A percentile compares a stretch with the other conserved stretches of the same genome.
Evolutionary conservation across 1,140 invertebrate species (phyloP).

Genomic region (Nasonia longicornis): DNA sequence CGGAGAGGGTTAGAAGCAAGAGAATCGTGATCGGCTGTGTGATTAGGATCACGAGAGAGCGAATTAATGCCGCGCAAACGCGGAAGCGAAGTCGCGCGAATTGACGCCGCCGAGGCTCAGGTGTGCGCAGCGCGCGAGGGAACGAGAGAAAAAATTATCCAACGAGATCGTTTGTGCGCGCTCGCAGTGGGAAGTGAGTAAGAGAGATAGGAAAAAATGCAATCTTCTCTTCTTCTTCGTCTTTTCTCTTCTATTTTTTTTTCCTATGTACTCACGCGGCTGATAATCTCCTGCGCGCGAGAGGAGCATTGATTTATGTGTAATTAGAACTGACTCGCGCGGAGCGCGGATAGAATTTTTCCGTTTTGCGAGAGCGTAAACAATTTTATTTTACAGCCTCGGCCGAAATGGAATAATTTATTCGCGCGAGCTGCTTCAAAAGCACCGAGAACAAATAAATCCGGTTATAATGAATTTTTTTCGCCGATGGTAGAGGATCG

Average conservation of each 20-base stretch:
- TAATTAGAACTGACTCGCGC: constrained; percentile 34
- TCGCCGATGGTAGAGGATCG: too few species aligned
- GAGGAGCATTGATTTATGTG: constrained; percentile 34
- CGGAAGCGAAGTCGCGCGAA: constrained; percentile 30
- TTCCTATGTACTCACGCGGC: background rate
- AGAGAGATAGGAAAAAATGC: constrained; percentile 16
- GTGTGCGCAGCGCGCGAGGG: background rate
- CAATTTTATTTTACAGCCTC: constrained; percentile 29
- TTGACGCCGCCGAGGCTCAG: constrained; percentile 27
- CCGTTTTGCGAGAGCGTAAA: constrained; percentile 6
- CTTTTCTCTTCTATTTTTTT: background rate
- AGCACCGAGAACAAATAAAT: background rate
- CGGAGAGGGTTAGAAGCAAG: constrained; percentile 18
- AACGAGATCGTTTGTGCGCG: background rate
- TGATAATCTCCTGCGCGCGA: constrained; percentile 12
- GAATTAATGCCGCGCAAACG: constrained; percentile 31
- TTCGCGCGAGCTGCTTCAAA: background rate
- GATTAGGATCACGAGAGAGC: constrained; percentile 35
- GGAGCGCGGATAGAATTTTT: constrained; percentile 5
- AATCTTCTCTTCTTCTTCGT: constrained; percentile 8
- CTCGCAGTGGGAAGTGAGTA: background rate
- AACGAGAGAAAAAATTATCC: constrained; percentile 6
- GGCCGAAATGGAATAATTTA: background rate
- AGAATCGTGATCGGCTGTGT: constrained; percentile 20
- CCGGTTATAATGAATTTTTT: too few species aligned